These are phyloP conservation scores for Trichogramma dendrolimi DNA, from an alignment of 2,888 invertebrate species.

Conservation along the genomic window DNA sequence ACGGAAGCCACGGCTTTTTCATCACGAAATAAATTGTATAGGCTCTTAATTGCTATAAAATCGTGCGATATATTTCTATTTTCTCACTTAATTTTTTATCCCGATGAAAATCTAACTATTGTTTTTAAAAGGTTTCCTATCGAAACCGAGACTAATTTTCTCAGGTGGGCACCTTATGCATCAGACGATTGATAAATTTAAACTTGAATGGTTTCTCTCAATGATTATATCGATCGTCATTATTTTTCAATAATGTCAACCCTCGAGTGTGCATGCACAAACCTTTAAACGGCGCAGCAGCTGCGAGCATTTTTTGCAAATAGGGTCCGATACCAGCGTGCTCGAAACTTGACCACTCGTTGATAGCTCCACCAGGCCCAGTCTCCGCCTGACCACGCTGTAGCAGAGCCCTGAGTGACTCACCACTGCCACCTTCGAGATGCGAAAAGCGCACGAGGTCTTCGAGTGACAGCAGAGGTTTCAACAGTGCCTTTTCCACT, in stretches of 20 bases:
- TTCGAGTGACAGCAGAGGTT: slow-evolving; percentile 58
- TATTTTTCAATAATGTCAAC: slow-evolving; percentile 9
- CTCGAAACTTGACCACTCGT: slow-evolving; percentile 54
- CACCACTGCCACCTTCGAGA: slow-evolving; percentile 51
- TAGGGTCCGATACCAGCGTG: slow-evolving; percentile 56
- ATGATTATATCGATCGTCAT: no score
- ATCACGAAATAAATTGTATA: no score
- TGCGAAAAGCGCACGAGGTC: slow-evolving; percentile 59
- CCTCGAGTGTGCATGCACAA: slow-evolving; percentile 6
- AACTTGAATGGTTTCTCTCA: no score
- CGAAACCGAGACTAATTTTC: no score
- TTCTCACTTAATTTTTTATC: no score
- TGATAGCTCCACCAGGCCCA: slow-evolving; percentile 49
- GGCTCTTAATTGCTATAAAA: no score
- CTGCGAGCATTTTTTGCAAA: slow-evolving; percentile 56
- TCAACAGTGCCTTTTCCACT: slow-evolving; percentile 58
- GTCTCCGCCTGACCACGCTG: slow-evolving; percentile 54
- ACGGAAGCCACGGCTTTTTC: no score
- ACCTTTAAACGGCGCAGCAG: slow-evolving; percentile 49
- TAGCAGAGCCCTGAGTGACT: slow-evolving; percentile 56
- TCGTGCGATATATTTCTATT: no score
- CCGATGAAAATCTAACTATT: no score
- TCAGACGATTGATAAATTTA: no score
- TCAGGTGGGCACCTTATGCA: no score
- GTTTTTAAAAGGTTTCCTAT: no score